Evolutionary conservation across 2,113 vertebrate genomes (phyloP).

Genomic region (Nyctereutes procyonoides): DNA sequence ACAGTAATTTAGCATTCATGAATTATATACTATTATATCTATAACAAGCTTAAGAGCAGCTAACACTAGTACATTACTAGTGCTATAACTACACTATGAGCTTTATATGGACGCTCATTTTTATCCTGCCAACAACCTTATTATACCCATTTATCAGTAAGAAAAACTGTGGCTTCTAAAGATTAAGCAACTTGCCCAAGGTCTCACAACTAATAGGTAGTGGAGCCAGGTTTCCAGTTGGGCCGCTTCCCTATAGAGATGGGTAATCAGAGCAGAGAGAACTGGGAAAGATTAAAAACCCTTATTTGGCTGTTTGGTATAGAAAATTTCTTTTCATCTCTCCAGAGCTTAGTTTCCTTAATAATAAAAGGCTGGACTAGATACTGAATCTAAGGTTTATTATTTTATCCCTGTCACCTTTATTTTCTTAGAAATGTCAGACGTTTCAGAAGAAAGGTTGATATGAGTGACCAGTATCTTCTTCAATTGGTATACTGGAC

Average conservation of each 20-base stretch:
- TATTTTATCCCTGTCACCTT: background rate
- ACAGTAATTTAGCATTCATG: background rate
- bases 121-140: background rate
- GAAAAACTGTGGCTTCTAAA: conserved; percentile 31
- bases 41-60: background rate
- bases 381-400: conserved; percentile 12
- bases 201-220: background rate
- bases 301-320: background rate
- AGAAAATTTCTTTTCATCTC: background rate
- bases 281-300: background rate
- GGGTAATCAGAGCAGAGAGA: background rate
- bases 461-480: background rate
- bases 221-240: background rate
- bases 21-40: conserved; percentile 6
- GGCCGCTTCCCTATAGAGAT: background rate
- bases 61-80: conserved; percentile 4
- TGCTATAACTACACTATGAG: background rate
- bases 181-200: conserved; percentile 10
- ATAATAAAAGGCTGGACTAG: background rate
- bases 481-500: background rate
- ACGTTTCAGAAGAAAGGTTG: background rate
- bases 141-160: conserved; percentile 7
- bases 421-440: conserved; percentile 36
- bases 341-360: conserved; percentile 21
- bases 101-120: background rate